Evolutionary conservation across 2,888 invertebrate genomes (phyloP).

Genomic region (Tiphia femorata): DNA sequence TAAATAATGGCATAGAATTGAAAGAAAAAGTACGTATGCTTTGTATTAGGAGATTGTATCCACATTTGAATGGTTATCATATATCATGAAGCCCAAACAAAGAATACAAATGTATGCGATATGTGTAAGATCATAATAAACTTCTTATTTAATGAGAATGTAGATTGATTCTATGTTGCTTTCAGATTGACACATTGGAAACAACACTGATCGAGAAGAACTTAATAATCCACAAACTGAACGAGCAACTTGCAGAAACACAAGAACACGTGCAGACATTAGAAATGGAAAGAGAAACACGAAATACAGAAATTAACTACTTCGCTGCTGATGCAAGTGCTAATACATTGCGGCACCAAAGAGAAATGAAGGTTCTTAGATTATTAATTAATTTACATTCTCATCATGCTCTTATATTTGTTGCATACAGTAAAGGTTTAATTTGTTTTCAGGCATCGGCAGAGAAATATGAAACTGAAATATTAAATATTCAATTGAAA

Average conservation of each 20-base stretch:
- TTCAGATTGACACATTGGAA: conserved; percentile 64
- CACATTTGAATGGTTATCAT: neutral
- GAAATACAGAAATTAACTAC: conserved; percentile 66
- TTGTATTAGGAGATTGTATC: neutral
- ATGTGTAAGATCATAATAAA: conserved; percentile 5
- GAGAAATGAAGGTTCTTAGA: conserved; percentile 49
- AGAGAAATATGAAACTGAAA: conserved; percentile 48
- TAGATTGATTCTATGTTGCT: conserved; percentile 60
- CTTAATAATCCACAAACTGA: conserved; percentile 44
- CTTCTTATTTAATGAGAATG: conserved; percentile 64
- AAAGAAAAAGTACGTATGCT: conserved; percentile 48
- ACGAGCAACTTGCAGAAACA: conserved; percentile 44
- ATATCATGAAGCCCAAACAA: neutral
- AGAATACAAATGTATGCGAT: neutral
- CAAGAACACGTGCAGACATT: conserved; percentile 64
- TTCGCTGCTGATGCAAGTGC: conserved; percentile 53
- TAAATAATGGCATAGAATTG: conserved; percentile 47
- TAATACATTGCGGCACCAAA: conserved; percentile 50
- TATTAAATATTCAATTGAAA: conserved; percentile 45
- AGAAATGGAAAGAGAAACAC: conserved; percentile 73
- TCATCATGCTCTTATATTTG: neutral
- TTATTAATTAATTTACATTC: conserved; percentile 8
- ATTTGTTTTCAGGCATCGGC: conserved; percentile 43
- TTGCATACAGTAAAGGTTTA: neutral
- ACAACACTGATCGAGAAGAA: conserved; percentile 44